Evolutionary conservation across 1,140 invertebrate species (phyloP).

Genomic region (Phthorimaea operculella): DNA sequence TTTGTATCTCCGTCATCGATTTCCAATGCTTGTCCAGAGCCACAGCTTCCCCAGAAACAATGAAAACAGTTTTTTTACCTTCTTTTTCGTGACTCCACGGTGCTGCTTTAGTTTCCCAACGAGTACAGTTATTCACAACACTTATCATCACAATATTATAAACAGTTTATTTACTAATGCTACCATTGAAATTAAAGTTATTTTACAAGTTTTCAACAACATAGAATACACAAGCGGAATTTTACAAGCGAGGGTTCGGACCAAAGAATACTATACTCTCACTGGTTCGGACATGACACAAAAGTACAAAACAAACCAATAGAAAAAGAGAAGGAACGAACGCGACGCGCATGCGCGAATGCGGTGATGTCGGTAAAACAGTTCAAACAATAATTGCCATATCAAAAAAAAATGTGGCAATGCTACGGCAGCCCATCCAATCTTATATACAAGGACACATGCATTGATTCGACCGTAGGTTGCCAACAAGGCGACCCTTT

Average conservation of each 20-base stretch:
- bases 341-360: constrained; percentile 54
- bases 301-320: constrained; percentile 60
- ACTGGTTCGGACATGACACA: constrained; percentile 58
- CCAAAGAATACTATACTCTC: too few relatives aligned
- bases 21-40: constrained; percentile 40
- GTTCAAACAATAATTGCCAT: constrained; percentile 8
- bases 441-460: too few relatives aligned
- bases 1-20: constrained; percentile 28
- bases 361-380: constrained; percentile 49
- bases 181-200: constrained; percentile 53
- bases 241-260: constrained; percentile 55
- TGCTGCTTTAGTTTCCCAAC: constrained; percentile 65
- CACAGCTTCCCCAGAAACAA: constrained; percentile 52
- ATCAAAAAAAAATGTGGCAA: neutral
- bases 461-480: too few relatives aligned
- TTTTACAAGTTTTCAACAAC: constrained; percentile 43
- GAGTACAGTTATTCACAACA: constrained; percentile 65
- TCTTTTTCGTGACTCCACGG: constrained; percentile 68
- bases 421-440: too few relatives aligned
- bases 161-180: constrained; percentile 43
- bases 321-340: constrained; percentile 53
- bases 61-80: constrained; percentile 64
- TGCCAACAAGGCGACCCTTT: too few relatives aligned
- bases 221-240: constrained; percentile 61
- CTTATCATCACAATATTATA: constrained; percentile 66